These are phyloP conservation scores for Hemibagrus wyckioides DNA, from an alignment of 2,113 vertebrate species.

Conservation along the genomic window DNA sequence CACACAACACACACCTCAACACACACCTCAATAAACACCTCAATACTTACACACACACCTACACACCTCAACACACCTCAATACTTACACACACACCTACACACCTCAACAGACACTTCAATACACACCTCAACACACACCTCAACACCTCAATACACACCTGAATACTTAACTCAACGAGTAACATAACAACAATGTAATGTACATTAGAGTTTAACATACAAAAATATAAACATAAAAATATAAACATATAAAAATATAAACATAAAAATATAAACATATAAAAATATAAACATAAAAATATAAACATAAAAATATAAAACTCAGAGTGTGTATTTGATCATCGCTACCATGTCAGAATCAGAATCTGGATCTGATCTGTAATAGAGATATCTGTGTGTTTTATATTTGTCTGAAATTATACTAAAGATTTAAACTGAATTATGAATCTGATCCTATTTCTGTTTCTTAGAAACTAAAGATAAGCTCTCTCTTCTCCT, in stretches of 20 bases:
- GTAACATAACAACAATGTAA: not conserved
- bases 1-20: no score
- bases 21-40: no score
- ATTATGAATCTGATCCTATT: not conserved
- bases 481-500: no score
- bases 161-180: not conserved
- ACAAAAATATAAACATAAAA: not conserved
- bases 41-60: no score
- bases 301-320: not conserved
- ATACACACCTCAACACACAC: no score
- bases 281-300: not conserved
- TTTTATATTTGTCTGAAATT: not conserved
- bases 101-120: no score
- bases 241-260: no score
- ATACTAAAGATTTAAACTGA: not conserved
- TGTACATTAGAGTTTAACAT: not conserved
- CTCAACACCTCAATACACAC: no score
- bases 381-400: not conserved
- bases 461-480: constrained; percentile 20
- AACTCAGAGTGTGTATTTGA: not conserved
- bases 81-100: no score
- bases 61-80: no score
- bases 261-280: not conserved
- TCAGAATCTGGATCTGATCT: not conserved
- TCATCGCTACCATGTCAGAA: not conserved